Evolutionary conservation across 2,888 invertebrate genomes (phyloP).

Genomic region (Lasioglossum villosulum): DNA sequence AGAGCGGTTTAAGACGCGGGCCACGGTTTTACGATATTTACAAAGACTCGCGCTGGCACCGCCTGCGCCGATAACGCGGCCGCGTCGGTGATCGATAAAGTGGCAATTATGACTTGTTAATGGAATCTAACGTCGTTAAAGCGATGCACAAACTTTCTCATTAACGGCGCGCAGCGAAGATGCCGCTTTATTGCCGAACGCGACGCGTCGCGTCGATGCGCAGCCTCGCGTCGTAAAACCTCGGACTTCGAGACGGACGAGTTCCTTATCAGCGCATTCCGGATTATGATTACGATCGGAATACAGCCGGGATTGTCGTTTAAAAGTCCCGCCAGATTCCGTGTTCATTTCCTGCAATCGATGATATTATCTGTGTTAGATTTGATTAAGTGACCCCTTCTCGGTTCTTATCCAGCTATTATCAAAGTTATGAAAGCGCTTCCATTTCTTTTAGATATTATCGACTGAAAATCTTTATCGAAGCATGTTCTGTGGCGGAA

Average conservation of each 20-base stretch:
- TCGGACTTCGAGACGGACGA: background rate
- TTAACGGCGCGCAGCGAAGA: slow-evolving; percentile 43
- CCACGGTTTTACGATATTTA: slow-evolving; percentile 31
- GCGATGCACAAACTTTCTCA: slow-evolving; percentile 59
- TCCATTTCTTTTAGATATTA: background rate
- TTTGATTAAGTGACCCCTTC: background rate
- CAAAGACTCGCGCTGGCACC: slow-evolving; percentile 18
- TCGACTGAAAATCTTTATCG: background rate
- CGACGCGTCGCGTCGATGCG: background rate
- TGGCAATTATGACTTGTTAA: slow-evolving; percentile 68
- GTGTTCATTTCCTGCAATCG: background rate
- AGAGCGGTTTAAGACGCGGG: slow-evolving; percentile 16
- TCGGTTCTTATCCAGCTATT: background rate
- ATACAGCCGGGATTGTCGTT: background rate
- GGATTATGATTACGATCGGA: slow-evolving; percentile 5
- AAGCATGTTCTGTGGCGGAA: background rate
- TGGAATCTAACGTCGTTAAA: slow-evolving; percentile 63
- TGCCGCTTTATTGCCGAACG: slow-evolving; percentile 60
- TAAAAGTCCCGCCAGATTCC: background rate
- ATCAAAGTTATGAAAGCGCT: background rate
- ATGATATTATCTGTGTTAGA: background rate
- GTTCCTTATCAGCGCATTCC: background rate
- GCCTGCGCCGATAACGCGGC: slow-evolving; percentile 24
- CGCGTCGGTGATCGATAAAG: slow-evolving; percentile 61
- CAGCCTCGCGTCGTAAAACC: background rate